Evolutionary conservation across 2,797 vertebrate species (phyloP), one percentile per base, ranked within the genome.

Genomic region (Spheniscus humboldti): DNA sequence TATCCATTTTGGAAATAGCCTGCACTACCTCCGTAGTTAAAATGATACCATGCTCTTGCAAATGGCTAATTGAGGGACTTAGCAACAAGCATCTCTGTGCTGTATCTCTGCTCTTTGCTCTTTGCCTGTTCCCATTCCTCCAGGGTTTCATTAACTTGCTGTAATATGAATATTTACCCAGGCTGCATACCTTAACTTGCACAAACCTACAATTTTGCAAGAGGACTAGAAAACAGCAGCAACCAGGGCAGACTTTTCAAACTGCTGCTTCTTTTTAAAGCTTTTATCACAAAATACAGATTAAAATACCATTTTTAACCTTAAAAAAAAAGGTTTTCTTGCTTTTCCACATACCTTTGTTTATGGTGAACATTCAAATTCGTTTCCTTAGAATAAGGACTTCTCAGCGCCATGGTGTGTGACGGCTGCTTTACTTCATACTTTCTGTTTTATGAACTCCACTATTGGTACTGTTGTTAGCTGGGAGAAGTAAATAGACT

Each of bases 401-500:
- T 96, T 69, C 66, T 86, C 48, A 94, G 69, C 0, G 4, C 74
- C 66, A 83, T 86, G 63, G 19, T 68, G 77, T 85, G 48, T 75
- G 56, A 25, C 5, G 9, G 35, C 66, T 91, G 77, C 80, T 96
- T 94, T 80, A 11, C 41, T 90, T 90, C 69, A 23, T 72, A 22
- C 13, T 48, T 84, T 92, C 76, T 86, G 68, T 48, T 85, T 93
- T 86, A 48, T 56, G 63, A 53, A 33, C 53, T 91, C 30, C 55
- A 30, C 73, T 86, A 20, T 48, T 59, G 75, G 76, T 66, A 56
- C 73, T 86, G 86, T 89, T 97, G 82, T 92, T 91, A 83, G 66
- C 86, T 68, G 64, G 33, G 47, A 94, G 50, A 88, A 91, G 55
- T 95, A 96, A 96, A 97, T 81, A 88, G 80, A 81, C 69, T 83